A percentile compares a stretch with the other conserved stretches of the same genome.
Conservation (phyloP, 2,113 vertebrate genomes). For the Chionis minor region DNA sequence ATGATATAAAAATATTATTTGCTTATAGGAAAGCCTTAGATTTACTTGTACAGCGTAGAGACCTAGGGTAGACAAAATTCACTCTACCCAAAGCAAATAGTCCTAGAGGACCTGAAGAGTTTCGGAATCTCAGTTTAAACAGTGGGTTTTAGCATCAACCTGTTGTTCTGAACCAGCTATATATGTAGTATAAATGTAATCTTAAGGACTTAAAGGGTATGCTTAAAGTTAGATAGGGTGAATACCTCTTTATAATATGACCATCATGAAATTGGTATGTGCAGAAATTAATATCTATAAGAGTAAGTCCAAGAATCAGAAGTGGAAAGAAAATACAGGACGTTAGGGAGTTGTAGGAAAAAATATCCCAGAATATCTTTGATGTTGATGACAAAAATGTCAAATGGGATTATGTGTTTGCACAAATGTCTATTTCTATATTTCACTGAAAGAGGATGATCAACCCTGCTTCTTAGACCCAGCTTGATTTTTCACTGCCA, state of each 20-base stretch:
- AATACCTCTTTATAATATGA: neutral
- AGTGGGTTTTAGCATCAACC: neutral
- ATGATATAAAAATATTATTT: neutral
- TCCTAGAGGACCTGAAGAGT: neutral
- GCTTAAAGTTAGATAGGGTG: neutral
- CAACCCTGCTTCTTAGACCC: neutral
- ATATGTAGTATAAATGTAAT: neutral
- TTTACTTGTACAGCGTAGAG: neutral
- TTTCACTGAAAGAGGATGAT: neutral
- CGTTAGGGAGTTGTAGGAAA: neutral
- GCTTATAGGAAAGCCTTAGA: neutral
- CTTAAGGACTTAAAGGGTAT: neutral
- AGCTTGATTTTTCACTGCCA: neutral
- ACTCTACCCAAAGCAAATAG: neutral
- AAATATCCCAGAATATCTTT: neutral
- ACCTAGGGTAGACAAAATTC: neutral
- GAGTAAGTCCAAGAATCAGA: neutral
- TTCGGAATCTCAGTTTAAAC: too few species aligned
- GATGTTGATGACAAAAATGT: neutral
- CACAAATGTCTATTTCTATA: neutral
- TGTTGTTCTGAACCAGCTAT: neutral
- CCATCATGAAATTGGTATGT: neutral
- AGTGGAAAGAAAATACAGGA: neutral
- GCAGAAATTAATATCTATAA: neutral
- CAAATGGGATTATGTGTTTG: neutral